These are phyloP conservation scores for Cheirogaleus medius DNA, from an alignment of 2,113 vertebrate species.

Conservation along the genomic window DNA sequence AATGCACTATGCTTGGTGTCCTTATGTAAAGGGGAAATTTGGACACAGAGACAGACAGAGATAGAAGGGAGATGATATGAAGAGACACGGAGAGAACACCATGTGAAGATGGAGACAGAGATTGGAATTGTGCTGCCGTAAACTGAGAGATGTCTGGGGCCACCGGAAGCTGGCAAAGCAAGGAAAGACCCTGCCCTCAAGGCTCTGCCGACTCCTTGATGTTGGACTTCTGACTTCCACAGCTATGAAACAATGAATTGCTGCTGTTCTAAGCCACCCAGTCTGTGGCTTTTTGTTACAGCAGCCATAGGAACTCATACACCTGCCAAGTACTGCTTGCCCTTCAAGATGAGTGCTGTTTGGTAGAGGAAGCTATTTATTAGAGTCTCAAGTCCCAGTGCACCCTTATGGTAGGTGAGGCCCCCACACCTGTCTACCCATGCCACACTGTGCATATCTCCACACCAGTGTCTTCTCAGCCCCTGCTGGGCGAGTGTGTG, in stretches of 20 bases:
- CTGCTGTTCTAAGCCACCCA: neutral
- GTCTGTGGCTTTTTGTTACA: no score
- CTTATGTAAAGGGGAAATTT: neutral
- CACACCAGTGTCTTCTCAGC: no score
- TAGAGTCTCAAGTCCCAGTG: no score
- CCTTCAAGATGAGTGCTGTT: neutral
- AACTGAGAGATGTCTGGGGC: neutral
- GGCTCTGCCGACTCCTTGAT: no score
- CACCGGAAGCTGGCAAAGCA: neutral
- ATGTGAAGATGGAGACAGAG: fast-evolving
- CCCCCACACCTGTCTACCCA: fast-evolving
- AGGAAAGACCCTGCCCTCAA: neutral
- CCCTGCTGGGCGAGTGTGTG: neutral
- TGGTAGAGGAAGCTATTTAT: neutral
- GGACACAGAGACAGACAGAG: neutral
- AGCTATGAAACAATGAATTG: fast-evolving
- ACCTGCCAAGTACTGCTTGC: neutral
- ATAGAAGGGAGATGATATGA: neutral
- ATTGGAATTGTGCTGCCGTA: no score
- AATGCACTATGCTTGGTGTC: fast-evolving
- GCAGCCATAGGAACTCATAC: neutral
- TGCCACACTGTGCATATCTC: neutral
- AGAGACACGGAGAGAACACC: fast-evolving
- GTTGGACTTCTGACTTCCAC: neutral
- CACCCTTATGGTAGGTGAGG: neutral